phyloP scores from a whole-genome alignment of 1,140 invertebrate genomes.

The Dinothrombium tinctorium region DNA sequence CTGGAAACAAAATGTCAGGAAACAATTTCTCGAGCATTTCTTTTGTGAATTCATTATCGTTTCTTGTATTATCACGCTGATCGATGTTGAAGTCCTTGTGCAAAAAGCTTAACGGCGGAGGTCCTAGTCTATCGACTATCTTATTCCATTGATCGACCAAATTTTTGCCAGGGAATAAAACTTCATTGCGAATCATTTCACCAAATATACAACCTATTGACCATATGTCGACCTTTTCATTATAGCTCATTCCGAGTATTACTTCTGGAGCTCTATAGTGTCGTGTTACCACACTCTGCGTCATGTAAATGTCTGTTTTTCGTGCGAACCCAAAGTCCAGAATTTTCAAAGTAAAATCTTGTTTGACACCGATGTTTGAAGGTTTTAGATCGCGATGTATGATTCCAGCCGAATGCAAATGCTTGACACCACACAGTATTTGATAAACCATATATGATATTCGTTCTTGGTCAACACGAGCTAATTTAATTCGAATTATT shows the following conservation, averaged over 20 bases:
- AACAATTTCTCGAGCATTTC: slow-evolving; percentile 90
- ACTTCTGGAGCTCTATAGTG: slow-evolving; percentile 34
- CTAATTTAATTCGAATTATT: slow-evolving; percentile 30
- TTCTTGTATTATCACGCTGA: slow-evolving; percentile 97
- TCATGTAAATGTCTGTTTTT: slow-evolving; percentile 28
- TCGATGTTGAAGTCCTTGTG: slow-evolving; percentile 71
- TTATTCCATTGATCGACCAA: slow-evolving; percentile 34
- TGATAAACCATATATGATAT: slow-evolving; percentile 34
- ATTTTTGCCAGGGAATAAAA: slow-evolving; percentile 32
- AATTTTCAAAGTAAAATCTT: slow-evolving; percentile 32
- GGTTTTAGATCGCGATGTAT: slow-evolving; percentile 29
- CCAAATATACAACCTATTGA: slow-evolving; percentile 35
- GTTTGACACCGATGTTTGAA: slow-evolving; percentile 33
- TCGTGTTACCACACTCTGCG: slow-evolving; percentile 29
- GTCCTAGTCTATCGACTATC: slow-evolving; percentile 30
- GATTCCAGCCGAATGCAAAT: slow-evolving; percentile 32
- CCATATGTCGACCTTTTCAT: slow-evolving; percentile 29
- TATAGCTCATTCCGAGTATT: slow-evolving; percentile 31
- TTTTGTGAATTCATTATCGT: slow-evolving; percentile 77
- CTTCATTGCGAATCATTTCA: slow-evolving; percentile 29
- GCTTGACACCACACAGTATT: slow-evolving; percentile 34
- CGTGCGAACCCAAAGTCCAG: slow-evolving; percentile 32
- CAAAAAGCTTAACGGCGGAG: too few relatives aligned
- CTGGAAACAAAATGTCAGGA: slow-evolving; percentile 89
- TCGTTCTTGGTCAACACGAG: slow-evolving; percentile 32